Evolutionary conservation across 2,888 invertebrate species (phyloP).

Genomic region (Melieria crassipennis): DNA sequence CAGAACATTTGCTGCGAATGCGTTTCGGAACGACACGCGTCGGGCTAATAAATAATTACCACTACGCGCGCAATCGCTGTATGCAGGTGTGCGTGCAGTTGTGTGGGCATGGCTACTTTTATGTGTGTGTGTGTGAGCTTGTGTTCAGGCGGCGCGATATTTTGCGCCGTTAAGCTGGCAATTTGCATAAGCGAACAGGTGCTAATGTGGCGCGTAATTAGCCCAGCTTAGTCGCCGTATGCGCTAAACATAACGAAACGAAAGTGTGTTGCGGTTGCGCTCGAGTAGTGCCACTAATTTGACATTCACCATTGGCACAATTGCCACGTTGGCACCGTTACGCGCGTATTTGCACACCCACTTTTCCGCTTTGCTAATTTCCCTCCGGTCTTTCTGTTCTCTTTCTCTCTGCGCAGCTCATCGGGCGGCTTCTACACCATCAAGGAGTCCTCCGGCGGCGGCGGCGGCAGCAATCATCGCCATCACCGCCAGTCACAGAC

Average conservation of each 20-base stretch:
- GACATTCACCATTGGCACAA: neutral
- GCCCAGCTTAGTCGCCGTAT: neutral
- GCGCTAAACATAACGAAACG: neutral
- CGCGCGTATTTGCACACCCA: neutral
- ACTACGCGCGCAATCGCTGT: neutral
- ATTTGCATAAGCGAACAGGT: slow-evolving; percentile 11
- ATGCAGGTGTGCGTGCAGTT: too few relatives aligned
- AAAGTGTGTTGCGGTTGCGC: neutral
- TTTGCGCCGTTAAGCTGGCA: neutral
- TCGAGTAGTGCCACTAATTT: neutral
- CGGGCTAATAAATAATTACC: slow-evolving; percentile 8
- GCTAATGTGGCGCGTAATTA: neutral
- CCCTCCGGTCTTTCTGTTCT: neutral
- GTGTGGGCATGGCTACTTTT: neutral
- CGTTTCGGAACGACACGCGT: neutral
- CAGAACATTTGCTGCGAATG: too few relatives aligned
- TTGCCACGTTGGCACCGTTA: neutral
- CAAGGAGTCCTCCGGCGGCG: slow-evolving; percentile 48
- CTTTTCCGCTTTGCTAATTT: slow-evolving; percentile 6
- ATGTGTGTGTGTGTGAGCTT: neutral
- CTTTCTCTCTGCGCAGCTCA: slow-evolving; percentile 47
- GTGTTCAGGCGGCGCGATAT: neutral
- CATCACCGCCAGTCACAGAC: slow-evolving; percentile 38
- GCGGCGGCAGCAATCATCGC: slow-evolving; percentile 40
- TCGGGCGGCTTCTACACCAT: slow-evolving; percentile 61